These are phyloP conservation scores for Gorsachius goisagi DNA, from an alignment of 2,113 vertebrate genomes.

Conservation along the genomic window DNA sequence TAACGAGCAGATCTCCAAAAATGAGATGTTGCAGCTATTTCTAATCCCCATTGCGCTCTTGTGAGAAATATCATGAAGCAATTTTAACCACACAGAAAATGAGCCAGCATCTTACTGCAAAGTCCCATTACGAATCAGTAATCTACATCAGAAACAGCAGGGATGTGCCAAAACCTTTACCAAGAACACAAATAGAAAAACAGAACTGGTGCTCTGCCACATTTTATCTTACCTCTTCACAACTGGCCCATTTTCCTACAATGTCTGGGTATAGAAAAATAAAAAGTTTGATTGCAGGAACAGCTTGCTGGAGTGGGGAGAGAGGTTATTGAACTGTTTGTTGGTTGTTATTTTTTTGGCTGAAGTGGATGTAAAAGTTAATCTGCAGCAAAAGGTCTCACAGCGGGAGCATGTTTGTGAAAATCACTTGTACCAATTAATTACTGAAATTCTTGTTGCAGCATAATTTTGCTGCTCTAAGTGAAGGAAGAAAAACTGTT, in stretches of 20 bases:
- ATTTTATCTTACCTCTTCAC: background rate
- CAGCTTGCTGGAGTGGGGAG: background rate
- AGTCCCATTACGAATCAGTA: background rate
- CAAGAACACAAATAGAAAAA: background rate
- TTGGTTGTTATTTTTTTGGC: background rate
- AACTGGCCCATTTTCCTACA: background rate
- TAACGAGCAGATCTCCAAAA: background rate
- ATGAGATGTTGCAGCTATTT: background rate
- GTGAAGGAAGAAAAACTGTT: background rate
- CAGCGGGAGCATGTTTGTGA: slow-evolving; percentile 14
- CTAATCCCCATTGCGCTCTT: background rate
- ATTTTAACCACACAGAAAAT: slow-evolving; percentile 3
- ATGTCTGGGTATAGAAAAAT: background rate
- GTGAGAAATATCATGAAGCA: slow-evolving; percentile 8
- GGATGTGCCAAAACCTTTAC: background rate
- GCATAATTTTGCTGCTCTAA: slow-evolving; percentile 1
- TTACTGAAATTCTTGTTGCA: slow-evolving; percentile 26
- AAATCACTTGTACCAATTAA: slow-evolving; percentile 32
- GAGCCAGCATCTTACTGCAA: background rate
- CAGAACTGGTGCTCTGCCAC: background rate
- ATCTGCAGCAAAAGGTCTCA: slow-evolving; percentile 20
- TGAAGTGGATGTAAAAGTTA: slow-evolving; percentile 31
- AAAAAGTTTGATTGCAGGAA: background rate
- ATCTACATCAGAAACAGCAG: background rate
- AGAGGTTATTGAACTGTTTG: slow-evolving; percentile 1